Evolutionary conservation across 2,113 vertebrate species (phyloP), one percentile per base, ranked within the genome.

Genomic region (Oxygymnocypris stewartii): DNA sequence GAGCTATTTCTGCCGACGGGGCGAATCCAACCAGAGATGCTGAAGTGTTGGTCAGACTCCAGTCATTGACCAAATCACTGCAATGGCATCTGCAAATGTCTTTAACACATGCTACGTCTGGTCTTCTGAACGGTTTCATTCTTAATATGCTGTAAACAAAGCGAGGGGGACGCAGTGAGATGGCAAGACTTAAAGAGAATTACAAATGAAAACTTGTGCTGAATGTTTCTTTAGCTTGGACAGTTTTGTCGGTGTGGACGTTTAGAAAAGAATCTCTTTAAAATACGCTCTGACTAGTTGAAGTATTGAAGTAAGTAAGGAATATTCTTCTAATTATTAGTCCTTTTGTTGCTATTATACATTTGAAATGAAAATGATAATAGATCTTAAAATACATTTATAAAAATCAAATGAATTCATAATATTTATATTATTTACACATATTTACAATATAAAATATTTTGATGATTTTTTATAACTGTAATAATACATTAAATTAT

Each of bases 71-170:
- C 40, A 65, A 82, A 65, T 42, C 51, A 37, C 51, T 37, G 77
- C 77, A 59, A 79, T n/a, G 77, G 51, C 20, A 67, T 82, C 59
- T 82, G 59, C 31, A 82, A 82, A 82, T 65, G 37, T 81, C 57
- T 65, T 63, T 47, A 75, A 75, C 76, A 79, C 76, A 57, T 79
- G 76, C 31, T 49, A 6, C 42, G 74, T 76, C 74, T 79, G 76
- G 28, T 79, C 47, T 18, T 57, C 76, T 35, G 14, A 12, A 57
- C 47, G 5, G 0, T 20, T 51, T 57, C 20, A 6, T 79, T 79
- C 20, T 14, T 76, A 28, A 76, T n/a, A n/a, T 49, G 71, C 42
- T 47, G 73, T 76, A 76, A 79, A 57, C 49, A 79, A 37, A 18
- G 49, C 1, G 76, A 57, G 49, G 28, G 25, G 28, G 28, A n/a